Conservation (phyloP, 2,113 vertebrate species). For the Zosterops borbonicus region DNA sequence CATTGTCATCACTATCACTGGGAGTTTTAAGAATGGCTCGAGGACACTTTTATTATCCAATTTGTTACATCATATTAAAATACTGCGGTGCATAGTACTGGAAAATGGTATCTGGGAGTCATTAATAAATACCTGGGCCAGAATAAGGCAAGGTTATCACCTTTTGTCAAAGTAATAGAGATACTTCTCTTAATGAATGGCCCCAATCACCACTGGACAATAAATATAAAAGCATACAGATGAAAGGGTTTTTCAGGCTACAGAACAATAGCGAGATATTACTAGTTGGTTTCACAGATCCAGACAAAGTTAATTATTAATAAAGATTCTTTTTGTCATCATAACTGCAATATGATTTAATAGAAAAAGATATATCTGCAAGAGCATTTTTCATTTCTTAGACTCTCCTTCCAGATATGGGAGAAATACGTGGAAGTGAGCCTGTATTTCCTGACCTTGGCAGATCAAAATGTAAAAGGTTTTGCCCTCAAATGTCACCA, state of each 20-base stretch:
- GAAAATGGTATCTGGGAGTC: constrained; percentile 50
- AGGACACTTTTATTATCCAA: constrained; percentile 41
- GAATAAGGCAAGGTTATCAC: constrained; percentile 48
- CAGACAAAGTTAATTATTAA: constrained; percentile 37
- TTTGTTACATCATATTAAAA: constrained; percentile 58
- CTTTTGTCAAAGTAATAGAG: constrained; percentile 55
- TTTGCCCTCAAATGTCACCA: constrained; percentile 39
- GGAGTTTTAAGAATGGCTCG: neutral
- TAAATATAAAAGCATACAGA: constrained; percentile 43
- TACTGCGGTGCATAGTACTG: constrained; percentile 19
- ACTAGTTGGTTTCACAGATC: neutral
- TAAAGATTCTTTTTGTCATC: constrained; percentile 29
- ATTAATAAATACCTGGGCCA: constrained; percentile 51
- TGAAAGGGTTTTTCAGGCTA: constrained; percentile 4
- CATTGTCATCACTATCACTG: neutral
- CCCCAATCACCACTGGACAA: neutral
- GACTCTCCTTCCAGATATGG: neutral
- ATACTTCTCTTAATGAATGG: constrained; percentile 54
- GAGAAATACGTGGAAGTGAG: neutral
- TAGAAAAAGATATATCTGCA: neutral
- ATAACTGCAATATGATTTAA: neutral
- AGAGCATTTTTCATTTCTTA: constrained; percentile 34
- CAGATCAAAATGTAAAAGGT: constrained; percentile 37
- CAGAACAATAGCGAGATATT: constrained; percentile 11
- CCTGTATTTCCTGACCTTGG: constrained; percentile 36